Conservation (phyloP, 2,113 vertebrate genomes). For the Vulpes lagopus region DNA sequence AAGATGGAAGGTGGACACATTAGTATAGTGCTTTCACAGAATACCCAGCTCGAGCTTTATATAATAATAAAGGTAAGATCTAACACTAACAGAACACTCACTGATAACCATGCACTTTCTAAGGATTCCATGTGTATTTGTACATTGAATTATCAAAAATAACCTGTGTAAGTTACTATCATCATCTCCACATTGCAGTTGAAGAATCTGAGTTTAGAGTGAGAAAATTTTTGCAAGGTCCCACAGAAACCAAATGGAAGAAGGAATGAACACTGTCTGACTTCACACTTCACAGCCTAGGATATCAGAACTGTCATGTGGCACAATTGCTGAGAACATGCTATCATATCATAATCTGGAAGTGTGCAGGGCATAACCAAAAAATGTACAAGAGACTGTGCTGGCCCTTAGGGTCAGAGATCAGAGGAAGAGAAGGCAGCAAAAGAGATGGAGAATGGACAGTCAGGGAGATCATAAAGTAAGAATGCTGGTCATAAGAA, state of each 20-base stretch:
- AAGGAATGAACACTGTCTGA: not conserved
- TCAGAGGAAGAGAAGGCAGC: not conserved
- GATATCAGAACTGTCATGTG: not conserved
- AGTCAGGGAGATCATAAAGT: not conserved
- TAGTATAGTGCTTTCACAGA: not conserved
- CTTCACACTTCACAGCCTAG: not conserved
- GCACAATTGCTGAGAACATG: not conserved
- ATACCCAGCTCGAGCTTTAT: not conserved
- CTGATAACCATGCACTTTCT: not conserved
- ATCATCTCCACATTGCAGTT: not conserved
- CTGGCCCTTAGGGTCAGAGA: not conserved
- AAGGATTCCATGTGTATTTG: conserved; percentile 15
- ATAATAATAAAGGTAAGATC: not conserved
- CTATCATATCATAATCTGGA: not conserved
- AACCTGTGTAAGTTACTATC: not conserved
- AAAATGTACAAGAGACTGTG: not conserved
- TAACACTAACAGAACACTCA: not conserved
- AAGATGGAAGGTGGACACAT: not conserved
- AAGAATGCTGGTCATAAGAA: not conserved
- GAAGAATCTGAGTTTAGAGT: not conserved
- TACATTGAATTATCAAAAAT: conserved; percentile 23
- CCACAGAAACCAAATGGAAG: not conserved
- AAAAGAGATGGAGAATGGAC: not conserved
- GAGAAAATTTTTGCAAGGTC: not conserved
- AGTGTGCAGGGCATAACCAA: not conserved